These are phyloP conservation scores for Tholera decimalis DNA, from an alignment of 2,888 invertebrate species.

Conservation along the genomic window DNA sequence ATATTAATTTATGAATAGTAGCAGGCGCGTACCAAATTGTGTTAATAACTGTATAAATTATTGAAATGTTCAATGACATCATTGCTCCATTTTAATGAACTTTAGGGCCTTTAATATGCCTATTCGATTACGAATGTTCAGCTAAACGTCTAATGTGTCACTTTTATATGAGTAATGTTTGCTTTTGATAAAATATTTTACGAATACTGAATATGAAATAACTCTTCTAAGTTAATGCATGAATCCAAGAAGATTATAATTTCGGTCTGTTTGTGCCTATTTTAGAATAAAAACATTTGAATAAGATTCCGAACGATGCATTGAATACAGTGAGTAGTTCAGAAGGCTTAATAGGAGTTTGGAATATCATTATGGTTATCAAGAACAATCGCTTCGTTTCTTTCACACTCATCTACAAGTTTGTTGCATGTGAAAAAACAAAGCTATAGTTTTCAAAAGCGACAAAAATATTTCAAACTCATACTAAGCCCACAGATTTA, in stretches of 20 bases:
- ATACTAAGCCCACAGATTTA: too few relatives aligned
- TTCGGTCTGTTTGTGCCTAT: background rate
- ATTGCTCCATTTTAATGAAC: slow-evolving; percentile 42
- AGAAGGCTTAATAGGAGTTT: too few relatives aligned
- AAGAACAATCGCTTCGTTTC: too few relatives aligned
- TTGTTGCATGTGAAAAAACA: too few relatives aligned
- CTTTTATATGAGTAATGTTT: slow-evolving; percentile 2
- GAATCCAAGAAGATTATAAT: background rate
- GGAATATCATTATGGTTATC: too few relatives aligned
- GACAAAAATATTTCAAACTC: too few relatives aligned
- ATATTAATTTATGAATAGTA: slow-evolving; percentile 46
- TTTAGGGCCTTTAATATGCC: slow-evolving; percentile 19
- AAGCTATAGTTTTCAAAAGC: too few relatives aligned
- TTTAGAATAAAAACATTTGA: background rate
- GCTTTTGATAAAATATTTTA: slow-evolving; percentile 6
- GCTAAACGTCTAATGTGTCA: slow-evolving; percentile 19
- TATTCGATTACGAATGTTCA: slow-evolving; percentile 31
- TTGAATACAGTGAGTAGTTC: background rate
- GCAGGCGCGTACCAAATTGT: slow-evolving; percentile 34
- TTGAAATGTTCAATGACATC: slow-evolving; percentile 45
- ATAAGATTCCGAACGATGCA: slow-evolving; percentile 6
- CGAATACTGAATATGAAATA: background rate
- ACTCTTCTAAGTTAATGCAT: background rate
- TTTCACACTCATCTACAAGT: too few relatives aligned
- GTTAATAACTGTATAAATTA: slow-evolving; percentile 49